Evolutionary conservation across 2,113 vertebrate genomes (phyloP).

Genomic region (Microcebus jonahi): DNA sequence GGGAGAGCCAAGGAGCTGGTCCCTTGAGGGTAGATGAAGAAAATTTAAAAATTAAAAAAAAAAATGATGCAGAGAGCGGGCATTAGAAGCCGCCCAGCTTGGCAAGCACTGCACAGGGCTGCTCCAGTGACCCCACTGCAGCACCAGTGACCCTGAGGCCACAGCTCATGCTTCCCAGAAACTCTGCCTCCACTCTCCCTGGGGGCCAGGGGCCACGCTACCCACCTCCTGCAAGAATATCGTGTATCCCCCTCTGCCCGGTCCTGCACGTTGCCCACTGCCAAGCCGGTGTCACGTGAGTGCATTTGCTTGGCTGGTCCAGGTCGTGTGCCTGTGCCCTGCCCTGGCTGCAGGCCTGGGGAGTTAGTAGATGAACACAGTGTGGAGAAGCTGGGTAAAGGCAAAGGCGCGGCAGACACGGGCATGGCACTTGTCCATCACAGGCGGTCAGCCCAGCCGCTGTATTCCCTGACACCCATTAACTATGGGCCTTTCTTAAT

Average conservation of each 20-base stretch:
- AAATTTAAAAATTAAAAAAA: too few species aligned
- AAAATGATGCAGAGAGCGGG: background rate
- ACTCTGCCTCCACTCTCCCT: background rate
- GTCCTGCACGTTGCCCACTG: background rate
- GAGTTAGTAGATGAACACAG: background rate
- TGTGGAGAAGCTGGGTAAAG: background rate
- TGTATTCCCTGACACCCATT: accelerated
- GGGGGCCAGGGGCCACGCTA: background rate
- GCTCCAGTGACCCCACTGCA: background rate
- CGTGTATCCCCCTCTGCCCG: accelerated
- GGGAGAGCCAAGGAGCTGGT: background rate
- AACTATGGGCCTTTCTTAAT: background rate
- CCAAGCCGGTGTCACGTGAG: accelerated
- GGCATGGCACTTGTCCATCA: background rate
- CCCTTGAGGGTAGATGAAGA: background rate
- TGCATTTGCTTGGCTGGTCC: background rate
- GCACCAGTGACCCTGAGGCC: too few species aligned
- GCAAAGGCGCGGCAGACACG: background rate
- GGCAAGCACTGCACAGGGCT: background rate
- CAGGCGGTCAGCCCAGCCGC: background rate
- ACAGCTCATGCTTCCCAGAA: background rate
- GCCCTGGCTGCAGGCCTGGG: background rate
- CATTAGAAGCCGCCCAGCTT: background rate
- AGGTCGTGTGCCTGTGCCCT: background rate
- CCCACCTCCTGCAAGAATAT: background rate